Base-by-base conservation (phyloP, 2,797 vertebrate genomes). In the Vultur gryphus region DNA sequence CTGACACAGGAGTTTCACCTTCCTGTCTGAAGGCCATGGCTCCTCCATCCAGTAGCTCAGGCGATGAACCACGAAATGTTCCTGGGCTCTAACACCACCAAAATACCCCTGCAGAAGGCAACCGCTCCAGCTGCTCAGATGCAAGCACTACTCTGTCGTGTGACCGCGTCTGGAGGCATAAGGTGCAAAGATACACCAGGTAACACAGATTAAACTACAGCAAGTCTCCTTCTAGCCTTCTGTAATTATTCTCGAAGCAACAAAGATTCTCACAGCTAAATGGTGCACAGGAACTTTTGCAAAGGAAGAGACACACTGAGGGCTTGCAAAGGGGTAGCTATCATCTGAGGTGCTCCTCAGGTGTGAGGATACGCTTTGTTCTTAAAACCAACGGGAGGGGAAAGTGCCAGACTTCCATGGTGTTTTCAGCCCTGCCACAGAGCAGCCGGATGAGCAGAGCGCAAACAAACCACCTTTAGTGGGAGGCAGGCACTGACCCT, bases 1-100 rank as follows among this genome's bases (percentile, higher is more conserved):
- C 26, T 2, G 24, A 48, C 18, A 5, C 5, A 9, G 20, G 48
- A 61, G 26, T 31, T 64, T 14, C 31, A 54, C 6, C 11, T 17
- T 66, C 35, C 39, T 17, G 6, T 29, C 51, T 4, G 7, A 78
- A 73, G 24, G 49, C 39, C 7, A 2, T 20, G 51, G 10, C 73
- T 73, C 24, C 44, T 44, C 77, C 65, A 33, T 13, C 41, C 37
- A 21, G 41, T 3, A 54, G 39, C 9, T 52, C 33, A 28, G 46
- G 19, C 5, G 0, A 26, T 2, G 18, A 76, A 13, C 10, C 29
- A 31, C 28, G 35, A 37, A 39, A 28, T 0, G 0, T 41, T 54
- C 28, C 61, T 15, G 31, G n/a, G 41, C 39, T 70, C 35, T 17
- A 31, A 8, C 13, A 28, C 9, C 35, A 44, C 13, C 35, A 48